These are phyloP conservation scores for Camelus bactrianus DNA, from an alignment of 2,113 vertebrate species.

Conservation along the genomic window DNA sequence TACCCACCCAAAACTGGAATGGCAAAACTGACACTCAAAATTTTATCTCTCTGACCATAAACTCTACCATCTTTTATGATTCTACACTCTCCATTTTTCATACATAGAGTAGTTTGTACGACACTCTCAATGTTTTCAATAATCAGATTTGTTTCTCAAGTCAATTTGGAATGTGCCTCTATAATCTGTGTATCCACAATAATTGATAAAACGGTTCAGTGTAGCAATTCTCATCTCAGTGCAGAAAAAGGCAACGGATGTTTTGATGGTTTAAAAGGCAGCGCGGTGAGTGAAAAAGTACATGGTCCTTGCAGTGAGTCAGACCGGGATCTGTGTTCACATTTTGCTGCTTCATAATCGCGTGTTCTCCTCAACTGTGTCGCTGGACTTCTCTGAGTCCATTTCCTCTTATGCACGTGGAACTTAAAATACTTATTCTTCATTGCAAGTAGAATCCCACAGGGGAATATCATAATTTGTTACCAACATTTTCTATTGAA, in stretches of 20 bases:
- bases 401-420: neutral
- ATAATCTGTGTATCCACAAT: neutral
- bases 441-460: neutral
- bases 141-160: neutral
- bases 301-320: neutral
- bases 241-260: neutral
- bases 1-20: neutral
- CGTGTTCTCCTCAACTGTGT: neutral
- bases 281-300: neutral
- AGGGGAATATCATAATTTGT: neutral
- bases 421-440: neutral
- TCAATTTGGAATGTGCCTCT: neutral
- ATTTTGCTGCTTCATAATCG: neutral
- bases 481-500: neutral
- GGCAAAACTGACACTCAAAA: neutral
- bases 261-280: neutral
- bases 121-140: neutral
- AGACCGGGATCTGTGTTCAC: neutral
- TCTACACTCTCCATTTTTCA: neutral
- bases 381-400: neutral
- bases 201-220: neutral
- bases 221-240: neutral
- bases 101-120: neutral
- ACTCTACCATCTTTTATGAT: neutral
- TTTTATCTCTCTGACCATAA: neutral